Percentiles rank a stretch among this genome's conserved stretches.
Evolutionary conservation across 2,888 invertebrate species (phyloP).

Genomic region (Epiblema foenella): DNA sequence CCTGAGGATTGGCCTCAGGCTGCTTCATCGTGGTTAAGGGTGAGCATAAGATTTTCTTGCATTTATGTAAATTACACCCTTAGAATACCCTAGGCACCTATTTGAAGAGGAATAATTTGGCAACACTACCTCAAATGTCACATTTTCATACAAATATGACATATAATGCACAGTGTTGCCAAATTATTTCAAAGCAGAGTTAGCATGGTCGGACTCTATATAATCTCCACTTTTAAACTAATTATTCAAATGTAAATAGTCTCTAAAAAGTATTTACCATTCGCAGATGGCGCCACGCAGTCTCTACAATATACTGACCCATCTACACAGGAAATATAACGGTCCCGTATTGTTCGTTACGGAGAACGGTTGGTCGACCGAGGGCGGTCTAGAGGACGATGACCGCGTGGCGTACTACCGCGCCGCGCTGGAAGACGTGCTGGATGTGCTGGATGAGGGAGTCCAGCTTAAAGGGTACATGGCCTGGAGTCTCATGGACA

Average conservation of each 20-base stretch:
- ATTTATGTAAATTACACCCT: no score
- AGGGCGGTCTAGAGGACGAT: slow-evolving; percentile 68
- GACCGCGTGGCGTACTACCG: slow-evolving; percentile 74
- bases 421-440: slow-evolving; percentile 54
- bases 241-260: no score
- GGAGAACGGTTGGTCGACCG: slow-evolving; percentile 85
- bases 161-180: no score
- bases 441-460: slow-evolving; percentile 72
- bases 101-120: no score
- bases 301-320: slow-evolving; percentile 80
- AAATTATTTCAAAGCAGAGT: no score
- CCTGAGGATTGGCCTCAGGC: slow-evolving; percentile 20
- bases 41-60: slow-evolving; percentile 41
- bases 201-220: no score
- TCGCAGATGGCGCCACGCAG: slow-evolving; percentile 83
- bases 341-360: slow-evolving; percentile 84
- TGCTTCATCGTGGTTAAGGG: slow-evolving; percentile 45
- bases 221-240: no score
- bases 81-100: no score
- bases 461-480: slow-evolving; percentile 82
- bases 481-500: slow-evolving; percentile 87
- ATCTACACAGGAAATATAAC: slow-evolving; percentile 74
- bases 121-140: no score
- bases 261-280: no score
- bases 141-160: no score